Base-by-base conservation (phyloP, 2,113 vertebrate species). In the Sciurus niger region DNA sequence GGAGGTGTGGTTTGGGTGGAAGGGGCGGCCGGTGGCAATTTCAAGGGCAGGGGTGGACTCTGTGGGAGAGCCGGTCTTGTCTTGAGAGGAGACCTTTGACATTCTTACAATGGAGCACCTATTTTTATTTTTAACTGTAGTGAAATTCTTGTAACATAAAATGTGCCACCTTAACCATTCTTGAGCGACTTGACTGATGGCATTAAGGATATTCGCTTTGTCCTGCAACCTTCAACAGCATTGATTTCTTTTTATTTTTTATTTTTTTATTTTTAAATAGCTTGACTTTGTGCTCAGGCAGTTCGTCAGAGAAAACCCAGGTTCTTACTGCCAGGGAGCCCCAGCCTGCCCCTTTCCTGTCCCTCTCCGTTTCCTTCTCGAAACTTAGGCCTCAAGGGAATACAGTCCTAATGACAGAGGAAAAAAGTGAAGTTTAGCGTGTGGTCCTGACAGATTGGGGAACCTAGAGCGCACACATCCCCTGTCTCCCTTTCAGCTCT, bases 401-500 rank as follows among this genome's bases (percentile, higher is more conserved):
- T 40, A 40, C 40, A 40, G 3, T 40, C 40, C 40, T 40, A 40
- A 40, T 40, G 51, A 13, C 51, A 13, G 51, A 37, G 48, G 43
- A 63, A 30, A 73, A 67, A 43, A 51, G 40, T 25, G 6, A 17
- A n/a, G n/a, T 43, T 72, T 67, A 16, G 70, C 2, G 1, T 40
- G 12, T 46, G 24, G 55, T 70, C 17, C 0, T 17, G 72, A 53
- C n/a, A 53, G 87, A 18, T 32, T 53, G 90, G 58, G 32, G 63
- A 48, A 25, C 9, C 55, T 17, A 73, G 11, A 9, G 20, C 17
- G 5, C 16, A 40, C 32, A 30, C 51, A 1, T 8, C 8, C 8
- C n/a, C 0, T 0, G 1, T 2, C 0, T n/a, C 7, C 28, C 30
- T 6, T 58, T n/a, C 55, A 34, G 43, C 65, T 20, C 4, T 17